A percentile compares a stretch with the other conserved stretches of the same genome.
phyloP scores from a whole-genome alignment of 2,888 invertebrate genomes.

The Papilio demoleus region DNA sequence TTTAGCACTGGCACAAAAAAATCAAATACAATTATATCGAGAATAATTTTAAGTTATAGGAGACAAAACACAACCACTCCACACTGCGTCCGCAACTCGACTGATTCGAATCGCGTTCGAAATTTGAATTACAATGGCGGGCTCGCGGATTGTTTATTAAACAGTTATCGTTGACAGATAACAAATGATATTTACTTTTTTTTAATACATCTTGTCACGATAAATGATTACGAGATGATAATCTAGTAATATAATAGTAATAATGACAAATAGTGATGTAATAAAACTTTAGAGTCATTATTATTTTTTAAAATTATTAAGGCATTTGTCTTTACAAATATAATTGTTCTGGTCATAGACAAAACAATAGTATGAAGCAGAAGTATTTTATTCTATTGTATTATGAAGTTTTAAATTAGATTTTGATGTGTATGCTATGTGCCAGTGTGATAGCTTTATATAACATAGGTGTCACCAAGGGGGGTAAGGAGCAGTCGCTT shows the following conservation, averaged over 20 bases:
- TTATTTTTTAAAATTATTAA: too few species aligned
- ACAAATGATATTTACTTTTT: slow-evolving; percentile 13
- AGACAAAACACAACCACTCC: slow-evolving; percentile 12
- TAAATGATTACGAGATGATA: slow-evolving; percentile 1
- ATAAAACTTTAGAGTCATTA: neutral
- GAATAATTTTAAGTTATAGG: neutral
- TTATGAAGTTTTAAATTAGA: too few species aligned
- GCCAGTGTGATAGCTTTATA: too few species aligned
- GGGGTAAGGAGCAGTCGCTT: too few species aligned
- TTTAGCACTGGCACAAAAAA: slow-evolving; percentile 27
- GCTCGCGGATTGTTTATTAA: slow-evolving; percentile 29
- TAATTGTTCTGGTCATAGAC: neutral
- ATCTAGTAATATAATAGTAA: neutral
- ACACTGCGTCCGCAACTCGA: slow-evolving; percentile 20
- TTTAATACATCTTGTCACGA: neutral
- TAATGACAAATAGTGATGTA: neutral
- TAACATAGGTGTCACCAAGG: too few species aligned
- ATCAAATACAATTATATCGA: neutral
- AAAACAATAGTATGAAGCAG: neutral
- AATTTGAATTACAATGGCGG: slow-evolving; percentile 35
- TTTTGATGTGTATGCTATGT: too few species aligned
- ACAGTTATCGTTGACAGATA: slow-evolving; percentile 26
- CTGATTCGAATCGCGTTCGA: slow-evolving; percentile 20
- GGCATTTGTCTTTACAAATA: too few species aligned
- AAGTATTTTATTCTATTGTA: neutral